Conservation (phyloP, 2,113 vertebrate species). For the Rynchops niger region DNA sequence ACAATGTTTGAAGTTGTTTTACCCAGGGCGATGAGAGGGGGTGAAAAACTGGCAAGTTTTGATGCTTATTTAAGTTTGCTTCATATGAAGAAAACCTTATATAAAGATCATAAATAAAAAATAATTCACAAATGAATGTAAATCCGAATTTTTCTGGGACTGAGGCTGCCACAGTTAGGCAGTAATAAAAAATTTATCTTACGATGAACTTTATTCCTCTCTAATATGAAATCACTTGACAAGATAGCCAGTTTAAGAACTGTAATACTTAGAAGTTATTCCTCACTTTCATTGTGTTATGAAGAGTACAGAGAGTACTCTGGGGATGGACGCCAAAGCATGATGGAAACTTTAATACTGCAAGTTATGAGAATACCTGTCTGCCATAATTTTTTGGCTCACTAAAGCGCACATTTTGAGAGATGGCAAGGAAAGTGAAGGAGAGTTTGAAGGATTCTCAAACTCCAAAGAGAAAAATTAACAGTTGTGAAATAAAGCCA, state of each 20-base stretch:
- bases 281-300: not conserved
- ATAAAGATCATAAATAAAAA: not conserved
- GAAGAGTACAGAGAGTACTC: conserved; percentile 4
- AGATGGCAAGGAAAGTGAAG: not conserved
- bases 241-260: not conserved
- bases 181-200: not conserved
- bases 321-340: not conserved
- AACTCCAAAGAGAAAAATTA: not conserved
- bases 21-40: not conserved
- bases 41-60: not conserved
- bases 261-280: not conserved
- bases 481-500: not conserved
- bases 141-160: not conserved
- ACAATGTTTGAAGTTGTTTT: not conserved
- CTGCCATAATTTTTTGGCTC: conserved; percentile 35
- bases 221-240: not conserved
- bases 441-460: not conserved
- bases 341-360: conserved; percentile 31
- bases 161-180: not conserved
- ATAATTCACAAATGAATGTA: not conserved
- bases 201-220: not conserved
- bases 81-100: not conserved
- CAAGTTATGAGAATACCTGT: conserved; percentile 11
- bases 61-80: not conserved
- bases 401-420: not conserved